Percentiles rank a stretch among this genome's conserved stretches.
These are phyloP conservation scores for Sthenelais limicola DNA, from an alignment of 2,888 invertebrate species.

Conservation along the genomic window DNA sequence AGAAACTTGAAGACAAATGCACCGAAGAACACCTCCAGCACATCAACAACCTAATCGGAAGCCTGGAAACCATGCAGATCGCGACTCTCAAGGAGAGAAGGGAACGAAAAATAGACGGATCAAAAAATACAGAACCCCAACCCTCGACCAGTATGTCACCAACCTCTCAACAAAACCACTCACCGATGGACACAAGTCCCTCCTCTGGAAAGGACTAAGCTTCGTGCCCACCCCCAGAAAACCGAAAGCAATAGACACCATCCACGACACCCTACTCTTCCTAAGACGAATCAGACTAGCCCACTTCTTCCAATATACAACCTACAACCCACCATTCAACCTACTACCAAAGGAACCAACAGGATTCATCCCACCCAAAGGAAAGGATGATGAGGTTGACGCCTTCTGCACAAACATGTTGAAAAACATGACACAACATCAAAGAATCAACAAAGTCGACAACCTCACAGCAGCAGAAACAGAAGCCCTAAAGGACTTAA, in stretches of 20 bases:
- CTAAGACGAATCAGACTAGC: not conserved
- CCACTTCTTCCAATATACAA: not conserved
- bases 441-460: not conserved
- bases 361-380: not conserved
- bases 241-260: not conserved
- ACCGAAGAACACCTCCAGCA: too few relatives aligned
- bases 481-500: not conserved
- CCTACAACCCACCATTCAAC: not conserved
- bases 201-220: not conserved
- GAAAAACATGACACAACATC: not conserved
- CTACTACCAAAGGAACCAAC: not conserved
- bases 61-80: too few relatives aligned
- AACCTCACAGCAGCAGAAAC: not conserved
- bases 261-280: conserved; percentile 10
- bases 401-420: conserved; percentile 2
- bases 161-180: conserved; percentile 8
- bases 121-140: too few relatives aligned
- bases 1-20: too few relatives aligned
- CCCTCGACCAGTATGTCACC: not conserved
- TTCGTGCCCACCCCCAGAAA: not conserved
- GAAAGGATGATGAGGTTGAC: not conserved
- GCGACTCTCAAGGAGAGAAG: not conserved
- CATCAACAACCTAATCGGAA: too few relatives aligned
- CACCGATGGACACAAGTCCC: not conserved
- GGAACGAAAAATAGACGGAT: conserved; percentile 4